Conservation (phyloP, 2,888 invertebrate genomes). For the Dysmachus trigonus region DNA sequence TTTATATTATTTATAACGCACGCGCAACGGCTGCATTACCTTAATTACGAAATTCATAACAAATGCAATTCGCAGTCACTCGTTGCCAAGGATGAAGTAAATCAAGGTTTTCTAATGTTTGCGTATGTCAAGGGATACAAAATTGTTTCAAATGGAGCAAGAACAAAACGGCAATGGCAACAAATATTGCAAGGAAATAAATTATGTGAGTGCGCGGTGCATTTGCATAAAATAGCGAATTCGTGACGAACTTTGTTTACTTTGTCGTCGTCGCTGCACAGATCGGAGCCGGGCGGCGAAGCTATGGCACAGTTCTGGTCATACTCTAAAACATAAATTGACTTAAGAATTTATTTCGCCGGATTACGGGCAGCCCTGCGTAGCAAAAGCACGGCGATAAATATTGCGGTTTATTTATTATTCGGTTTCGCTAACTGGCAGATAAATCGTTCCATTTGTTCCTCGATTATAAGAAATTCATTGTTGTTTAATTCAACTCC, state of each 20-base stretch:
- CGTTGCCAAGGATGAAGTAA: not conserved
- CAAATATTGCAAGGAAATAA: slow-evolving; percentile 37
- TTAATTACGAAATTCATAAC: slow-evolving; percentile 23
- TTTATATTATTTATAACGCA: not conserved
- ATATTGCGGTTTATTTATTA: slow-evolving; percentile 34
- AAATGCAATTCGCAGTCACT: slow-evolving; percentile 8
- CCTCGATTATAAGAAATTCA: slow-evolving; percentile 30
- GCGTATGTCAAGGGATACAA: not conserved
- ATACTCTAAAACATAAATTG: slow-evolving; percentile 37
- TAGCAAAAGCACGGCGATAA: not conserved
- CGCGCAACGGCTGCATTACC: not conserved
- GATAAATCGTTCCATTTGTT: slow-evolving; percentile 38
- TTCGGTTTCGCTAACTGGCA: not conserved
- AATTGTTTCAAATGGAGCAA: slow-evolving; percentile 22
- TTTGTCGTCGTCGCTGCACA: slow-evolving; percentile 31
- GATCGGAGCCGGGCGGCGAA: not conserved
- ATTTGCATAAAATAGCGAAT: slow-evolving; percentile 45
- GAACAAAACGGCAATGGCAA: slow-evolving; percentile 11
- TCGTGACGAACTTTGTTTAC: slow-evolving; percentile 42
- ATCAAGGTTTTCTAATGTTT: slow-evolving; percentile 6
- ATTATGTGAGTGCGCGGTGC: slow-evolving; percentile 27
- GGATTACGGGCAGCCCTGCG: not conserved
- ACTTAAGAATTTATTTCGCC: slow-evolving; percentile 24
- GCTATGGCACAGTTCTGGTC: slow-evolving; percentile 3
- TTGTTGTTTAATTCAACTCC: slow-evolving; percentile 18